Evolutionary conservation across 2,888 invertebrate species (phyloP), one percentile per base, ranked within the genome.

Genomic region (Synanthedon vespiformis): DNA sequence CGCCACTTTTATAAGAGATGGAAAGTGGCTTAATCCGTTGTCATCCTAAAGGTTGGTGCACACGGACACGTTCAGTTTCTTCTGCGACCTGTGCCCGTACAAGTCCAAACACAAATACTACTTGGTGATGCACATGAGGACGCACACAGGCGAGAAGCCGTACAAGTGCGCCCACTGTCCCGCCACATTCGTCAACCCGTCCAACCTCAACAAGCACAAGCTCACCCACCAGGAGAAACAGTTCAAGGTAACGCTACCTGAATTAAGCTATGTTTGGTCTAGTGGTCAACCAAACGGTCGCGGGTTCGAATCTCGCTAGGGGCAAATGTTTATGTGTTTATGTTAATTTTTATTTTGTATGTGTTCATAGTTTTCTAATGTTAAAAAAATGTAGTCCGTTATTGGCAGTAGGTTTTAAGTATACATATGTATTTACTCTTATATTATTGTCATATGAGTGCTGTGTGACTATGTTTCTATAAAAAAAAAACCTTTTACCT

Each of bases 131-230:
- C 83, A 87, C 72, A 72, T 92, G 92, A 75, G 88, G 61, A 86
- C 87, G 0, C 87, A 87, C 61, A 86, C 87, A 0, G 87, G 87
- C 0, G 87, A 86, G 67, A 86, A 86, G 61, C 87, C 87, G 0
- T 85, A 87, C 67, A 80, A 80, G 61, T 87, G 87, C 51, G 55
- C 70, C 41, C 74, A 88, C 55, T 92, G 92, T 63, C 84, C 88
- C 3, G 83, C 89, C 16, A 89, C 88, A 16, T 92, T 92, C 65
- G 90, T 90, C 59, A 90, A 91, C 64, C 89, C 90, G 3, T 91
- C 91, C 13, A 91, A 92, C 68, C 78, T 92, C 54, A 91, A 91
- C 64, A 92, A 91, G 67, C 92, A 92, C 64, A 82, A 89, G 58
- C 80, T 89, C 1, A 89, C 89, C 0, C 92, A 92, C 47, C 83